Evolutionary conservation across 1,140 invertebrate species (phyloP), one percentile per base, ranked within the genome.

Genomic region (Mamestra configurata): DNA sequence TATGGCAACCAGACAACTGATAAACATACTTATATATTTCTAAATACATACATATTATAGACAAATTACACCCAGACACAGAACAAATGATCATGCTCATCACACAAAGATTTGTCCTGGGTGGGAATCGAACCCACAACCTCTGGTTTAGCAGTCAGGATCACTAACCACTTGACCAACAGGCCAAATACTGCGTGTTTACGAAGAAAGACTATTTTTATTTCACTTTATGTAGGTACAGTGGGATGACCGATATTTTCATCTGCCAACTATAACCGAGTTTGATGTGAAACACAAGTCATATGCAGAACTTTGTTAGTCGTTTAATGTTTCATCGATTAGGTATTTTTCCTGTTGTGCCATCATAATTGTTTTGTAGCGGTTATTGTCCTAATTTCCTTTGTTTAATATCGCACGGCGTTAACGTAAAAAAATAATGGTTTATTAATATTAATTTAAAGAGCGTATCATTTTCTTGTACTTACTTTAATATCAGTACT

Each of bases 111-210:
- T n/a, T n/a, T n/a, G n/a, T n/a, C n/a, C n/a, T n/a, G n/a, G n/a
- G n/a, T n/a, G n/a, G n/a, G n/a, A n/a, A n/a, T n/a, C n/a, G n/a
- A n/a, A n/a, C n/a, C n/a, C n/a, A n/a, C n/a, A n/a, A n/a, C n/a
- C n/a, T n/a, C n/a, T n/a, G n/a, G n/a, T n/a, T n/a, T n/a, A n/a
- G n/a, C n/a, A n/a, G n/a, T n/a, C n/a, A n/a, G n/a, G n/a, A n/a
- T n/a, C n/a, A n/a, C n/a, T n/a, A n/a, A n/a, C n/a, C n/a, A n/a
- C n/a, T n/a, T n/a, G n/a, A n/a, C n/a, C n/a, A n/a, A n/a, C n/a
- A n/a, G n/a, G n/a, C n/a, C n/a, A n/a, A n/a, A 64, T 61, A 61
- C 18, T 20, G n/a, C 31, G 31, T 59, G 6, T 61, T 35, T 18
- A 18, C 15, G 57, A 8, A 24, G 31, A 61, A 61, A 59, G 24